Evolutionary conservation across 2,797 vertebrate genomes (phyloP).

Genomic region (Lagodon rhomboides): DNA sequence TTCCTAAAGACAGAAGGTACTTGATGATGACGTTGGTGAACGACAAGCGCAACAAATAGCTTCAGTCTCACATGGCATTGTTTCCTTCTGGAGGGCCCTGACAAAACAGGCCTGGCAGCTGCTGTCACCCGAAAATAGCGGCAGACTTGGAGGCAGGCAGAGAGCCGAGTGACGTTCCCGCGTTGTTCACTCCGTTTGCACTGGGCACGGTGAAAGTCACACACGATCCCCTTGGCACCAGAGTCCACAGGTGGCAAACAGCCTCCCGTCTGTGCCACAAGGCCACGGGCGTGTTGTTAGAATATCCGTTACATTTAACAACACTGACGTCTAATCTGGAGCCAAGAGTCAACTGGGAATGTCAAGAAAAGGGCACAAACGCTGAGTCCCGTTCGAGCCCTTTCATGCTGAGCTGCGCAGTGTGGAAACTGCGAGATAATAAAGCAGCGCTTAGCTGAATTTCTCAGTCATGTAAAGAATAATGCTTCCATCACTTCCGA

Average conservation of each 20-base stretch:
- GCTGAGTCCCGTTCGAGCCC: neutral
- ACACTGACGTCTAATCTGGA: slow-evolving; percentile 31
- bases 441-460: slow-evolving; percentile 39
- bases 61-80: slow-evolving; percentile 56
- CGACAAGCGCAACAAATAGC: slow-evolving; percentile 29
- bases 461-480: slow-evolving; percentile 28
- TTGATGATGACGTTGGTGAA: neutral
- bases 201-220: slow-evolving; percentile 64
- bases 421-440: slow-evolving; percentile 21
- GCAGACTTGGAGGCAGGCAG: slow-evolving; percentile 46
- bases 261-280: slow-evolving; percentile 47
- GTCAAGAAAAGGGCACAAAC: slow-evolving; percentile 40
- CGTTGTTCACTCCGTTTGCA: slow-evolving; percentile 55
- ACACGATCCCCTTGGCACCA: slow-evolving; percentile 62
- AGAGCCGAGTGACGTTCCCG: slow-evolving; percentile 47
- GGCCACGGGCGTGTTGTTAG: slow-evolving; percentile 30
- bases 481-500: slow-evolving; percentile 35
- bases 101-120: slow-evolving; percentile 77
- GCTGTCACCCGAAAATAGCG: slow-evolving; percentile 78
- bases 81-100: slow-evolving; percentile 53
- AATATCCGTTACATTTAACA: slow-evolving; percentile 57
- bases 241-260: slow-evolving; percentile 75
- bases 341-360: slow-evolving; percentile 58
- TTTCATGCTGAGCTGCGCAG: slow-evolving; percentile 13
- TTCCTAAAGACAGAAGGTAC: neutral